phyloP scores from a whole-genome alignment of 2,113 vertebrate species.

The Apteryx mantelli region DNA sequence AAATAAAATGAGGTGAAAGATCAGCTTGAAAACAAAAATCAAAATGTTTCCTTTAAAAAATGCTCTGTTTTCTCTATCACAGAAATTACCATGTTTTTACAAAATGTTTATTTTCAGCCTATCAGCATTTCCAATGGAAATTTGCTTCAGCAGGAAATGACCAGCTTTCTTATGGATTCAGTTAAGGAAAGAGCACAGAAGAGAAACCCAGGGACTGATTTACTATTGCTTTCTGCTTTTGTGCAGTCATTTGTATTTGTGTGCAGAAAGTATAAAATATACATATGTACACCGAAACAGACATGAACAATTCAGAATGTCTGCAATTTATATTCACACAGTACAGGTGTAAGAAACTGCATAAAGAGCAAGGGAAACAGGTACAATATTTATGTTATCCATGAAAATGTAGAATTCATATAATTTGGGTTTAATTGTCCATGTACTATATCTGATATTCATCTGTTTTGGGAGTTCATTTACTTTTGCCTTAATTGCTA shows the following conservation, averaged over 20 bases:
- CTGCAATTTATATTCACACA: background rate
- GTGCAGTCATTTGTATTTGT: background rate
- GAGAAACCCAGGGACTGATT: background rate
- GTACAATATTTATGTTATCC: slow-evolving; percentile 1
- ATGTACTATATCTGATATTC: background rate
- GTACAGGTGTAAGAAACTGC: background rate
- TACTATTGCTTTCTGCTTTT: background rate
- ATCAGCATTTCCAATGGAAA: background rate
- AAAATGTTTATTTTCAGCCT: background rate
- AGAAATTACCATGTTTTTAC: background rate
- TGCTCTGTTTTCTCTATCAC: background rate
- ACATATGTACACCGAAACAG: background rate
- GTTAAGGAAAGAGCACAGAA: background rate
- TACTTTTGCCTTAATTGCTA: background rate
- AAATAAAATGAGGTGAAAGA: background rate
- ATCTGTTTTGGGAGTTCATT: background rate
- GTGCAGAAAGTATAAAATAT: background rate
- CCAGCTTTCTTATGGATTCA: background rate
- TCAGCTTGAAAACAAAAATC: background rate
- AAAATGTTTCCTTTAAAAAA: background rate
- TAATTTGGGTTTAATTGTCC: slow-evolving; percentile 33
- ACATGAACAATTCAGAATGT: background rate
- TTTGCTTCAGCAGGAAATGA: background rate
- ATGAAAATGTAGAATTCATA: background rate
- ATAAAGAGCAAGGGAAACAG: background rate